These are phyloP conservation scores for Tyrannus savana DNA, from an alignment of 2,113 vertebrate species.

Conservation along the genomic window DNA sequence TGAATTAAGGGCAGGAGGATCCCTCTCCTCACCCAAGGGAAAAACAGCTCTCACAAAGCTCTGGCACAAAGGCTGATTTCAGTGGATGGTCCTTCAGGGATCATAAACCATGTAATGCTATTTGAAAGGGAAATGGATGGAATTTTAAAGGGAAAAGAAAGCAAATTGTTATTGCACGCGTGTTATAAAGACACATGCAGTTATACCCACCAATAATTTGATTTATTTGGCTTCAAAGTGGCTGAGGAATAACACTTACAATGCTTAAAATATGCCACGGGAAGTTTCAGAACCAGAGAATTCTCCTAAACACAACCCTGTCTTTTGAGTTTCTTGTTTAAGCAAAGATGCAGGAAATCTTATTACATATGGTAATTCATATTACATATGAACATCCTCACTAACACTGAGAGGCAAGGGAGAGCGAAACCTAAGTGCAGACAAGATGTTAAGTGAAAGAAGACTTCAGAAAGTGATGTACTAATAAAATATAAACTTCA, in stretches of 20 bases:
- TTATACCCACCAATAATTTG: not conserved
- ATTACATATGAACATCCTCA: too few relatives aligned
- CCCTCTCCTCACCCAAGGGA: not conserved
- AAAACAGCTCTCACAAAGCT: not conserved
- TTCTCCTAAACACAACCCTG: not conserved
- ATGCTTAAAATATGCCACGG: not conserved
- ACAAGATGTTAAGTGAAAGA: not conserved
- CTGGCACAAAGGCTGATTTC: not conserved
- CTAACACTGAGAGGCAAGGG: not conserved
- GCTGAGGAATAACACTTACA: accelerated
- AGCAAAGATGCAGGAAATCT: not conserved
- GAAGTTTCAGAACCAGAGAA: not conserved
- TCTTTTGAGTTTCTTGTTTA: not conserved
- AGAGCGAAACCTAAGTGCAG: not conserved
- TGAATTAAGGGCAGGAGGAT: not conserved
- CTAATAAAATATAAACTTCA: not conserved
- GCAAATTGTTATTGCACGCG: not conserved
- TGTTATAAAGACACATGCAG: not conserved
- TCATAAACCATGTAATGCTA: not conserved
- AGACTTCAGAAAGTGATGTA: not conserved
- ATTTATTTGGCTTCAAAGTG: not conserved
- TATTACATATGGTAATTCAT: too few relatives aligned
- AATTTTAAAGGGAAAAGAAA: not conserved
- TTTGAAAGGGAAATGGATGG: not conserved
- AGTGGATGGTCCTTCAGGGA: not conserved